phyloP scores from a whole-genome alignment of 1,140 invertebrate species.

The Drosophila sp. region DNA sequence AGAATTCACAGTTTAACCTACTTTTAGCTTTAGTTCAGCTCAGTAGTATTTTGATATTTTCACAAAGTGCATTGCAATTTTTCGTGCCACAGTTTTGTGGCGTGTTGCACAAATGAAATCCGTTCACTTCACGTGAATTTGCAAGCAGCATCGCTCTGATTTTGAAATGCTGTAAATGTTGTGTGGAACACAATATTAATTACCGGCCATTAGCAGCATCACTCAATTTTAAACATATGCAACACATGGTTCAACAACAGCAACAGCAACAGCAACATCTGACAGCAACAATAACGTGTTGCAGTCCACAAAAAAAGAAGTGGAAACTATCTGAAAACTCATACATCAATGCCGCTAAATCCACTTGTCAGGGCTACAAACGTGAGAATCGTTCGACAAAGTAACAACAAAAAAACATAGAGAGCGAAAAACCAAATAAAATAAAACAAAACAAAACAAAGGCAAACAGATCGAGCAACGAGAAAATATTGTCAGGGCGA shows the following conservation, averaged over 20 bases:
- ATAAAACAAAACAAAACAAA: constrained; percentile 51
- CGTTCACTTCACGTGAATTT: constrained; percentile 27
- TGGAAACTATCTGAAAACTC: constrained; percentile 75
- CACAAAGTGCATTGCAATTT: constrained; percentile 13
- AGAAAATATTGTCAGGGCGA: constrained; percentile 76
- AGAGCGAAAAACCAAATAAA: constrained; percentile 39
- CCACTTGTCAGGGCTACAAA: constrained; percentile 79
- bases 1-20: background rate
- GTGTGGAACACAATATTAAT: constrained; percentile 66
- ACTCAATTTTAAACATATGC: constrained; percentile 74
- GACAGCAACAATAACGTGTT: background rate
- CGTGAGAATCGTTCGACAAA: constrained; percentile 71
- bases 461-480: constrained; percentile 70
- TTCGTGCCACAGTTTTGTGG: constrained; percentile 9
- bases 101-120: constrained; percentile 20
- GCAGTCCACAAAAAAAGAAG: constrained; percentile 38
- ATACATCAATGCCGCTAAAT: constrained; percentile 83
- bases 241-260: constrained; percentile 32
- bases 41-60: constrained; percentile 8
- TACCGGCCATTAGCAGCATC: constrained; percentile 75
- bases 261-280: constrained; percentile 14
- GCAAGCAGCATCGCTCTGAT: constrained; percentile 36
- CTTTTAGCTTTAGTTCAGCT: background rate
- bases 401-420: constrained; percentile 33
- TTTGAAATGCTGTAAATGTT: constrained; percentile 29